Evolutionary conservation across 1,140 invertebrate species (phyloP).

Genomic region (Anastrepha ludens): DNA sequence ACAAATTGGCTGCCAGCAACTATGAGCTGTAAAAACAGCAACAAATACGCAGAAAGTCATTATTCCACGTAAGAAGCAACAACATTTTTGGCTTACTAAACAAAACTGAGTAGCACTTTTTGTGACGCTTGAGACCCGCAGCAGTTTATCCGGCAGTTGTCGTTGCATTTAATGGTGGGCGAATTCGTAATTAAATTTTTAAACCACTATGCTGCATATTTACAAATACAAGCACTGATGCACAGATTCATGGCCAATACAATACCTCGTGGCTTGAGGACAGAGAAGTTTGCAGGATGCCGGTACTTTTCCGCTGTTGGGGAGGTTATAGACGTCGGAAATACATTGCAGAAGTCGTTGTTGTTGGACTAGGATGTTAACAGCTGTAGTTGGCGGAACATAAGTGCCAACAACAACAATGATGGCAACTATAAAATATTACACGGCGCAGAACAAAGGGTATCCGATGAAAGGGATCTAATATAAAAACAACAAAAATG

Average conservation of each 20-base stretch:
- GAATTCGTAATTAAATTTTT: slow-evolving; percentile 35
- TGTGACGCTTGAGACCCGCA: background rate
- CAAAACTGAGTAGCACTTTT: slow-evolving; percentile 3
- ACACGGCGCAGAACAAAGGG: background rate
- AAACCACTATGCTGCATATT: slow-evolving; percentile 13
- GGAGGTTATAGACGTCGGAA: background rate
- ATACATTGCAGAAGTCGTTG: background rate
- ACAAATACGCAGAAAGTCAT: background rate
- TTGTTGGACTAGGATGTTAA: slow-evolving; percentile 12
- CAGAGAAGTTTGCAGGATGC: background rate
- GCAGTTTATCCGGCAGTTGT: slow-evolving; percentile 36
- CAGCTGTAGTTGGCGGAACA: slow-evolving; percentile 27
- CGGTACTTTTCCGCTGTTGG: background rate
- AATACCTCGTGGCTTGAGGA: background rate
- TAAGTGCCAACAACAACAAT: slow-evolving; percentile 19
- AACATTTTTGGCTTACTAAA: background rate
- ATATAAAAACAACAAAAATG: background rate
- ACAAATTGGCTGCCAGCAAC: slow-evolving; percentile 5
- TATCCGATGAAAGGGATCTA: background rate
- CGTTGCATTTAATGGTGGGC: slow-evolving; percentile 36
- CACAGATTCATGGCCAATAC: background rate
- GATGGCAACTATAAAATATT: slow-evolving; percentile 2
- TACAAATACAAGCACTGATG: background rate
- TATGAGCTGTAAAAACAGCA: background rate
- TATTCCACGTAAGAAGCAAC: background rate